Evolutionary conservation across 1,140 invertebrate species (phyloP), one percentile per base, ranked within the genome.

Genomic region (Gryon sp.): DNA sequence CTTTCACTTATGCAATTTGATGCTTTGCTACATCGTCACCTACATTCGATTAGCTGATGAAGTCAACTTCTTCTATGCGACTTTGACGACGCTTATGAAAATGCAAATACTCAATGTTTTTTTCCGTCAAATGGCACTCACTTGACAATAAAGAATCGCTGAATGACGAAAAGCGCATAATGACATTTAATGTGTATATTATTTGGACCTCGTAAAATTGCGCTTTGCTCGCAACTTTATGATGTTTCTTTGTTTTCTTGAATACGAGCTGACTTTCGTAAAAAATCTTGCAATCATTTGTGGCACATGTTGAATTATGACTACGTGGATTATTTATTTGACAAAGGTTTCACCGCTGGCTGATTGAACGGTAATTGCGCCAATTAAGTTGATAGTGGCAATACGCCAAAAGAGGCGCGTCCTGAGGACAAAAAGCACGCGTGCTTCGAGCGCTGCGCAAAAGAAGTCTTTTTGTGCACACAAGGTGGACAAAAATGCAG

Each of bases 1-100:
- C 83, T 87, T 84, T 86, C 86, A 82, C 85, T 86, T 85, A 80
- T 85, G 83, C 83, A 87, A 85, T 59, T n/a, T n/a, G n/a, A 75
- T 77, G 72, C 63, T 74, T 80, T 70, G 59, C 75, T 74, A 76
- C 77, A 77, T 84, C 79, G 76, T 80, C 81, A 78, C 75, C 77
- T 81, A 72, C 73, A 76, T 77, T 79, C 79, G 74, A 77, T 78
- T 77, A 76, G 53, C 59, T 38, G 66, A 59, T 43, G 20, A 28
- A 63, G 43, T 36, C 30, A 36, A 30, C 41, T 50, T 50, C 38
- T 45, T 40, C 48, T 28, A n/a, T n/a, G 14, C 8, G 1, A 4
- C 40, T 18, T 41, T 24, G 22, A 11, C 73, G 32, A 12, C 45
- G 32, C 43, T 62, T 46, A 41, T 43, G 34, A 48, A 48, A 48